Evolutionary conservation across 2,888 invertebrate species (phyloP).

Genomic region (Archaeoteleia sp.): DNA sequence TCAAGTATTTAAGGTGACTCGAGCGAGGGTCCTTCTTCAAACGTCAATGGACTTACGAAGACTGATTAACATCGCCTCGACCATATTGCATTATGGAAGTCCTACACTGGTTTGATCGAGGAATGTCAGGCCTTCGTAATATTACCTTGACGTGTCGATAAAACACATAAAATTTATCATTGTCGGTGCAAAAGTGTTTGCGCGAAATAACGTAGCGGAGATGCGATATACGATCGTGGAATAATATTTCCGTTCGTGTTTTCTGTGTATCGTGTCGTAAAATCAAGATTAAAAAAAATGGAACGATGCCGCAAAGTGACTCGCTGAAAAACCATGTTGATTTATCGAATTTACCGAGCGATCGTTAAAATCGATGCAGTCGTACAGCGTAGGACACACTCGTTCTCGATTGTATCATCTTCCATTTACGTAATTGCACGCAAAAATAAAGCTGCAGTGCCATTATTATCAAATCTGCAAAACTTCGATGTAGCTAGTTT

Average conservation of each 20-base stretch:
- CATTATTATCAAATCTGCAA: slow-evolving; percentile 1
- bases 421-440: slow-evolving; percentile 17
- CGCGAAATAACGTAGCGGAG: not conserved
- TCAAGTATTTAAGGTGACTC: slow-evolving; percentile 25
- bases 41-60: slow-evolving; percentile 30
- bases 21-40: not conserved
- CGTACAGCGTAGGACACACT: not conserved
- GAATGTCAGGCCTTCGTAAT: slow-evolving; percentile 36
- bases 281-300: slow-evolving; percentile 18
- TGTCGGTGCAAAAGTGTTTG: slow-evolving; percentile 16
- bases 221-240: slow-evolving; percentile 1
- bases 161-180: slow-evolving; percentile 36
- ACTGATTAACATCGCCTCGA: slow-evolving; percentile 23
- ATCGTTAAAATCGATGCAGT: slow-evolving; percentile 13
- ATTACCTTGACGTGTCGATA: slow-evolving; percentile 37
- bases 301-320: slow-evolving; percentile 4
- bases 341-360: slow-evolving; percentile 23
- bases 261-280: slow-evolving; percentile 1
- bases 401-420: slow-evolving; percentile 26
- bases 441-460: slow-evolving; percentile 12
- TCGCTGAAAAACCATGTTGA: slow-evolving; percentile 21
- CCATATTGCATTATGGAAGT: slow-evolving; percentile 23
- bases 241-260: slow-evolving; percentile 11
- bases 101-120: slow-evolving; percentile 30
- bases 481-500: no score